Percentiles rank a stretch among this genome's conserved stretches.
phyloP scores from a whole-genome alignment of 2,113 vertebrate species.

The Zootoca vivipara region DNA sequence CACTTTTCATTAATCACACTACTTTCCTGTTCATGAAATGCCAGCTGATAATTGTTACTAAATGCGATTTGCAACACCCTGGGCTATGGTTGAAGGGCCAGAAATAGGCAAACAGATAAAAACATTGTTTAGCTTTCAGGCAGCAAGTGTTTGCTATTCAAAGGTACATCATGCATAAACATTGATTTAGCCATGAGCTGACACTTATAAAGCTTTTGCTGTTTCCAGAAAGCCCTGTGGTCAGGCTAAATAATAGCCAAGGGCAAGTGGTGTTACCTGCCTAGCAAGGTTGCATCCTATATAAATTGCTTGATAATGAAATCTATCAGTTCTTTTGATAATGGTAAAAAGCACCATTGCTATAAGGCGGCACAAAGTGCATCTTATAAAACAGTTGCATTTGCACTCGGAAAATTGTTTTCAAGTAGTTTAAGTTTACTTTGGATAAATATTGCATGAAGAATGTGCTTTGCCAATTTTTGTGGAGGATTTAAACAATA shows the following conservation, averaged over 20 bases:
- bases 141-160: slow-evolving; percentile 84
- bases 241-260: slow-evolving; percentile 74
- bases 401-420: slow-evolving; percentile 43
- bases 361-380: slow-evolving; percentile 57
- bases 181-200: slow-evolving; percentile 82
- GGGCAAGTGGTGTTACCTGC: slow-evolving; percentile 73
- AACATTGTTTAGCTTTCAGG: slow-evolving; percentile 82
- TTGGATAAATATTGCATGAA: slow-evolving; percentile 69
- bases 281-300: slow-evolving; percentile 65
- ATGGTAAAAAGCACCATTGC: slow-evolving; percentile 38
- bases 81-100: slow-evolving; percentile 75
- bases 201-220: slow-evolving; percentile 75
- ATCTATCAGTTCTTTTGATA: slow-evolving; percentile 64
- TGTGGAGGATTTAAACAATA: neutral
- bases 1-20: slow-evolving; percentile 87
- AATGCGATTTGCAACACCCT: slow-evolving; percentile 80
- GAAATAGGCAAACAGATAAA: slow-evolving; percentile 81
- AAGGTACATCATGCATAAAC: slow-evolving; percentile 83
- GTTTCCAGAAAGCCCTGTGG: slow-evolving; percentile 72
- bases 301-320: slow-evolving; percentile 65
- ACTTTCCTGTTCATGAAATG: slow-evolving; percentile 77
- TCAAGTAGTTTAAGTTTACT: slow-evolving; percentile 37
- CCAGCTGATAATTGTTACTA: slow-evolving; percentile 82
- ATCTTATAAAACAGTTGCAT: slow-evolving; percentile 45
- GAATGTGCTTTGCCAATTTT: slow-evolving; percentile 35